Percentiles rank a stretch among this genome's conserved stretches.
Conservation (phyloP, 2,888 invertebrate genomes). For the Tipula vernalis region DNA sequence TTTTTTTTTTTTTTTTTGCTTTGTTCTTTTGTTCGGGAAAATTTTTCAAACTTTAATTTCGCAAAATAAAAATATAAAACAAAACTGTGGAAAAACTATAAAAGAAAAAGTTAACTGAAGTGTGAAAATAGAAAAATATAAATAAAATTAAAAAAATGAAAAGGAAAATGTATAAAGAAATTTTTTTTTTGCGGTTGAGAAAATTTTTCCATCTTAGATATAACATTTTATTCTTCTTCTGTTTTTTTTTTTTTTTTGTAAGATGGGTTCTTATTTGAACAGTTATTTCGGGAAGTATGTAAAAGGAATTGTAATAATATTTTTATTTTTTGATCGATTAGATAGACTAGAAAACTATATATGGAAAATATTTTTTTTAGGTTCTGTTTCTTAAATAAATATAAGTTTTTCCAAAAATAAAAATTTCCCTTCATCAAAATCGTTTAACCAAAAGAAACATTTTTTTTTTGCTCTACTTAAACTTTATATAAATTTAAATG, state of each 20-base stretch:
- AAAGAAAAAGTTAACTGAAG: slow-evolving; percentile 4
- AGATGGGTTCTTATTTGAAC: not conserved
- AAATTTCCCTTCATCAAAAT: not conserved
- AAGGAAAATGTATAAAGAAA: not conserved
- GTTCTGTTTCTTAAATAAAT: not conserved
- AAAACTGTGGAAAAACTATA: not conserved
- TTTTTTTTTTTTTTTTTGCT: not conserved
- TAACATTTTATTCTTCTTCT: not conserved
- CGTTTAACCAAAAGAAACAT: not conserved
- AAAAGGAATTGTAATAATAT: not conserved
- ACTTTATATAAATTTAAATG: not conserved
- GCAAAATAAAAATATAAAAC: not conserved
- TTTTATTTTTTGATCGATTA: not conserved
- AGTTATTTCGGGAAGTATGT: not conserved
- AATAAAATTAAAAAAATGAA: not conserved
- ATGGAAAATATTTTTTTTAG: not conserved
- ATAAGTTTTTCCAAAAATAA: not conserved
- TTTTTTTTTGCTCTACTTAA: not conserved
- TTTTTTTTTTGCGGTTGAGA: not conserved
- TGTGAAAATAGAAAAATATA: not conserved
- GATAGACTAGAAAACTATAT: not conserved
- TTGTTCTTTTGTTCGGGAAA: not conserved
- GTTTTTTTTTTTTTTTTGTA: not conserved
- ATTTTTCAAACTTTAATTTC: not conserved
- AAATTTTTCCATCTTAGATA: not conserved